Base-by-base conservation (phyloP, 2,888 invertebrate genomes). In the Atherix ibis region DNA sequence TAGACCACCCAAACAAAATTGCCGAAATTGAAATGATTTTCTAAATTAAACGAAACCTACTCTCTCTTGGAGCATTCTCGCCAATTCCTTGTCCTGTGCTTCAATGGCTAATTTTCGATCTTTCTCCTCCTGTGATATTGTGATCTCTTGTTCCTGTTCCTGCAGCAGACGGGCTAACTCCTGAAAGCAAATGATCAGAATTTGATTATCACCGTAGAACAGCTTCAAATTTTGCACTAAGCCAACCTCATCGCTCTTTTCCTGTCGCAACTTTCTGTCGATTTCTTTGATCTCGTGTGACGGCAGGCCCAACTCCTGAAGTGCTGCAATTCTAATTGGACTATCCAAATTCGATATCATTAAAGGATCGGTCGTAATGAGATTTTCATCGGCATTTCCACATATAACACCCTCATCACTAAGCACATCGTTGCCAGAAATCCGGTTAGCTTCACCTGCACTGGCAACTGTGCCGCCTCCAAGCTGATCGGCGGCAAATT, bases 11-110 rank as follows among this genome's bases (percentile, higher is more conserved):
- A 2, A 43, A 39, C 30, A 31, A 27, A n/a, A 27, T n/a, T 15
- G 13, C 17, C 27, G n/a, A 15, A 6, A 8, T 22, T 8, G 6
- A 22, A 10, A 22, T 10, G 10, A 24, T 35, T n/a, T 34, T 29
- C 5, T 16, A 15, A n/a, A 18, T n/a, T 18, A n/a, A 14, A 18
- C 9, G 25, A 26, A 22, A 42, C 41, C 42, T 38, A 57, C 58
- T 46, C 72, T 63, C 51, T 81, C 81, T 53, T 82, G 81, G 29
- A 83, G 56, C 63, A 81, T 68, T 52, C 73, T 71, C 2, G 82
- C 82, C 32, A 82, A 54, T 54, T 82, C 82, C 40, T 78, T 73
- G 50, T 83, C 82, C 54, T 82, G 81, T 2, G 78, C 79, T 58
- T 83, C 81, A 46, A 81, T 77, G 2, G 81, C 81, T 41, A 80